Conservation (phyloP, 2,888 invertebrate genomes). For the Platypus cylindrus region DNA sequence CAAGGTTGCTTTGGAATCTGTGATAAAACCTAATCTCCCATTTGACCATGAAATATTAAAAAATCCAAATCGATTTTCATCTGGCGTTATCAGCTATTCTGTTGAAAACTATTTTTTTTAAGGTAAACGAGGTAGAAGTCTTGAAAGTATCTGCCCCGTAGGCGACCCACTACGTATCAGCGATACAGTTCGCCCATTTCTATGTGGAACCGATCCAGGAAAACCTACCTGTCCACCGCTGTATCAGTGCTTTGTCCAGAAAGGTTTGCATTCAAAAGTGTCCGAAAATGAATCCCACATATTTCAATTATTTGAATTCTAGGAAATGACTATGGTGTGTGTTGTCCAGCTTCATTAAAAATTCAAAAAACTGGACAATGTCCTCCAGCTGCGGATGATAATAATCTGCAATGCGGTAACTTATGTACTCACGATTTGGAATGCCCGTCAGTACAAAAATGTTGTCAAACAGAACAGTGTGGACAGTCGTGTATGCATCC, state of each 20-base stretch:
- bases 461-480: slow-evolving; percentile 62
- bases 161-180: slow-evolving; percentile 58
- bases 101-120: slow-evolving; percentile 16
- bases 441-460: slow-evolving; percentile 71
- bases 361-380: slow-evolving; percentile 69
- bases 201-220: slow-evolving; percentile 68
- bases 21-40: no score
- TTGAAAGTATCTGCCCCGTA: slow-evolving; percentile 66
- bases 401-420: slow-evolving; percentile 44
- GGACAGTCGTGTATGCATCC: slow-evolving; percentile 63
- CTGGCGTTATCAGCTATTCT: neutral
- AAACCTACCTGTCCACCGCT: slow-evolving; percentile 75
- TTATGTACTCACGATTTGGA: slow-evolving; percentile 68
- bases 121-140: slow-evolving; percentile 64
- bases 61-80: no score
- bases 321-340: slow-evolving; percentile 79
- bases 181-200: slow-evolving; percentile 64
- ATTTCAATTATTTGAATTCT: slow-evolving; percentile 15
- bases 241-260: slow-evolving; percentile 67
- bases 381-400: slow-evolving; percentile 41
- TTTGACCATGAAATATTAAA: neutral
- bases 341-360: slow-evolving; percentile 66
- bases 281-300: neutral
- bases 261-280: slow-evolving; percentile 39
- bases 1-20: no score